phyloP scores from a whole-genome alignment of 2,797 vertebrate genomes.

The Sebastes vulpes region DNA sequence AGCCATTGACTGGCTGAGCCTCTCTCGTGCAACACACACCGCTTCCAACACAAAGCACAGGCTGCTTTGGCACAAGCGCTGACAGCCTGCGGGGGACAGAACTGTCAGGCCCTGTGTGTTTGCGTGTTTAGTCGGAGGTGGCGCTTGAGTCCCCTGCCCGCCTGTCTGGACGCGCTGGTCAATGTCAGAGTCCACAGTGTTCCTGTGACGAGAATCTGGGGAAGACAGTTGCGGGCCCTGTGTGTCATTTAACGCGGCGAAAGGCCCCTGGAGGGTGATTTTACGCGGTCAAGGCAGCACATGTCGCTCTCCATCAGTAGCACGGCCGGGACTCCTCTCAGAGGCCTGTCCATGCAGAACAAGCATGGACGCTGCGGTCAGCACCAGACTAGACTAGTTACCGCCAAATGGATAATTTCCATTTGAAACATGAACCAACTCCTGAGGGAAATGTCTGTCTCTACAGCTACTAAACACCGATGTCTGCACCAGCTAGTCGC shows the following conservation, averaged over 20 bases:
- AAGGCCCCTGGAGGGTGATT: constrained; percentile 66
- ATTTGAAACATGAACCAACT: neutral
- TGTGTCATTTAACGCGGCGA: constrained; percentile 73
- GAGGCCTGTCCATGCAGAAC: constrained; percentile 19
- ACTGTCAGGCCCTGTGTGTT: constrained; percentile 57
- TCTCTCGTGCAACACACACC: constrained; percentile 50
- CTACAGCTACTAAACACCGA: neutral
- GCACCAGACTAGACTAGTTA: neutral
- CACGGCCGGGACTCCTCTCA: constrained; percentile 31
- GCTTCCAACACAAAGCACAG: constrained; percentile 70
- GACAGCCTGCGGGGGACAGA: constrained; percentile 67
- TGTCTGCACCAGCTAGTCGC: neutral
- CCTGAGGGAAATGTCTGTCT: neutral
- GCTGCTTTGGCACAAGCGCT: constrained; percentile 63
- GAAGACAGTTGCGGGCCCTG: constrained; percentile 64
- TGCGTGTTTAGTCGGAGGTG: constrained; percentile 64
- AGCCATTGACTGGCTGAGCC: constrained; percentile 62
- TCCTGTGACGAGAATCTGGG: constrained; percentile 75
- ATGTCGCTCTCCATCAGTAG: constrained; percentile 70
- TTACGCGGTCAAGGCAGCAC: constrained; percentile 63
- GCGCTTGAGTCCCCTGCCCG: constrained; percentile 61
- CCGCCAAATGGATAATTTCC: neutral
- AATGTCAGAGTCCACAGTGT: constrained; percentile 76
- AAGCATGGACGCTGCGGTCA: neutral
- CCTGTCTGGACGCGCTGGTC: constrained; percentile 52